These are phyloP conservation scores for Eidolon helvum DNA, from an alignment of 2,113 vertebrate species.

Conservation along the genomic window DNA sequence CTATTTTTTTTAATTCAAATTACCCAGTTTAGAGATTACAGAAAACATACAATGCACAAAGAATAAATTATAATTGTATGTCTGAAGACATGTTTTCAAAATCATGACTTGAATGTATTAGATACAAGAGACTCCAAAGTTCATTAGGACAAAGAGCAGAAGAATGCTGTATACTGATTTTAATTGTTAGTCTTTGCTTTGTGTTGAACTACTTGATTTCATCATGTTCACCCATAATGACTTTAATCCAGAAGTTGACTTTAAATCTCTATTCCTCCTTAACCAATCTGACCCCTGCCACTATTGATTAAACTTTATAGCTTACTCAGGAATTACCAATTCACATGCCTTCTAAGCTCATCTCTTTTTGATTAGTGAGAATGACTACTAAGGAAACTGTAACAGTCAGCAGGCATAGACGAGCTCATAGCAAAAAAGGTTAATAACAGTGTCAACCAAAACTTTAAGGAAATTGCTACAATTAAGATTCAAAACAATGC, in stretches of 20 bases:
- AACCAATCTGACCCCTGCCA: not conserved
- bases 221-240: not conserved
- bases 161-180: not conserved
- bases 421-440: not conserved
- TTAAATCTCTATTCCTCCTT: not conserved
- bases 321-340: not conserved
- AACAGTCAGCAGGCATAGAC: not conserved
- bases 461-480: not conserved
- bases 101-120: not conserved
- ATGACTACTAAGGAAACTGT: not conserved
- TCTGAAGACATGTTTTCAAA: not conserved
- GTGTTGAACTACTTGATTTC: not conserved
- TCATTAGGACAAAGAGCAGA: not conserved
- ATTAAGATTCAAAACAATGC: not conserved
- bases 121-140: not conserved
- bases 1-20: conserved; percentile 15
- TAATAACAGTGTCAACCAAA: not conserved
- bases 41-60: not conserved
- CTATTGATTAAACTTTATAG: not conserved
- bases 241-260: not conserved
- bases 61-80: not conserved
- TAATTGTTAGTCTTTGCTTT: not conserved
- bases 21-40: not conserved
- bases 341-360: not conserved
- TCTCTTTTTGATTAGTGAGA: not conserved